Base-by-base conservation (phyloP, 2,797 vertebrate genomes). In the Arnoldichthys spilopterus region DNA sequence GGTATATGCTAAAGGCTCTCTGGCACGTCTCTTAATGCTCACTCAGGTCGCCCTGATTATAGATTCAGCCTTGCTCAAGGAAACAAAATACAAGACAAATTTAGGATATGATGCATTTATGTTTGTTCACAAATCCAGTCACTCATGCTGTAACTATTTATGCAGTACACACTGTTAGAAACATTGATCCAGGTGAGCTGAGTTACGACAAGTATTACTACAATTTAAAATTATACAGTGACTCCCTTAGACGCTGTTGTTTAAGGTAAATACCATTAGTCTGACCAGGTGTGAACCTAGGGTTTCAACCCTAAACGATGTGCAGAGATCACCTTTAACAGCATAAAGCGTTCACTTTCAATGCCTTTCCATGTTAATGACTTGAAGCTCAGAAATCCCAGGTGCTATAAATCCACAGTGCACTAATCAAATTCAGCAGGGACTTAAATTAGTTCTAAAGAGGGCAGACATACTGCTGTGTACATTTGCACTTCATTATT, bases 401-500 rank as follows among this genome's bases (percentile, higher is more conserved):
- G 69, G 69, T 77, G 69, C 80, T 78, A 78, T 85, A 79, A 85
- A 82, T 80, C 82, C 71, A 78, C 75, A 74, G 69, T 63, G 75
- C 68, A 18, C 71, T 84, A 82, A 86, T 83, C 80, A 84, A 82
- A 85, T 85, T 79, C 83, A 76, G 70, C 43, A 70, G 77, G 71
- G 68, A 82, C 71, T 79, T 71, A 83, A 82, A 85, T 83, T 85
- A 82, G 82, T 82, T 64, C 56, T 83, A 85, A 82, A 82, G 82
- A 83, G 85, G 79, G 77, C 71, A 85, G 81, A 80, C 77, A 61
- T 79, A 82, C 77, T 82, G 78, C 75, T 74, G 77, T 82, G 72
- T 81, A 74, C 76, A 74, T 82, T 84, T 81, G 77, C 72, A 80
- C 83, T 83, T 76, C 71, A 77, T 86, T 84, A 85, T 83, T 82